Conservation (phyloP, 2,113 vertebrate species). For the Bubo scandiacus region DNA sequence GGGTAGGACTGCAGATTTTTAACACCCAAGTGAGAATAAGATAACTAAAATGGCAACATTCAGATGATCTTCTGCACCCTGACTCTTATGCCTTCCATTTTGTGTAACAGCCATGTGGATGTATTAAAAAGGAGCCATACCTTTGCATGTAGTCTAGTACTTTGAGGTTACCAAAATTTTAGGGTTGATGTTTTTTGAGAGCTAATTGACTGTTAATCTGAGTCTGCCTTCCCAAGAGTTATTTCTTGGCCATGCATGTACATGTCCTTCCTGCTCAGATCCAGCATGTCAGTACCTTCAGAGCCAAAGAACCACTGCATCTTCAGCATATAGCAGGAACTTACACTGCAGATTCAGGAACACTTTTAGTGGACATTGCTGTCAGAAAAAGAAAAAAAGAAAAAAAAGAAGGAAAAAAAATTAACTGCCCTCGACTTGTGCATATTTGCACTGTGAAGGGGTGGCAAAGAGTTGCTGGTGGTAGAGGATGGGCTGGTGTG, state of each 20-base stretch:
- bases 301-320: neutral
- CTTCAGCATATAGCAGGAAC: neutral
- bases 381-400: no score
- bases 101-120: neutral
- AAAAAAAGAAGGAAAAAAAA: no score
- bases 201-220: neutral
- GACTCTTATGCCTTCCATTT: neutral
- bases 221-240: neutral
- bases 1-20: slow-evolving; percentile 40
- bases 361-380: neutral
- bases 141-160: neutral
- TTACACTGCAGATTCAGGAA: neutral
- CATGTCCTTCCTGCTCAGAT: neutral
- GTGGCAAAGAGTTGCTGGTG: neutral
- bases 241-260: neutral
- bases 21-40: slow-evolving; percentile 35
- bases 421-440: neutral
- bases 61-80: neutral
- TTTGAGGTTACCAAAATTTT: neutral
- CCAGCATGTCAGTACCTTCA: neutral
- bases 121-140: neutral
- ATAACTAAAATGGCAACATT: slow-evolving; percentile 27
- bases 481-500: neutral
- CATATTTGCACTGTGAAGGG: neutral
- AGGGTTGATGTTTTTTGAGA: neutral